A percentile compares a stretch with the other conserved stretches of the same genome.
These are phyloP conservation scores for Neosilurus mollespiculum DNA, from an alignment of 2,797 vertebrate genomes.

Conservation along the genomic window DNA sequence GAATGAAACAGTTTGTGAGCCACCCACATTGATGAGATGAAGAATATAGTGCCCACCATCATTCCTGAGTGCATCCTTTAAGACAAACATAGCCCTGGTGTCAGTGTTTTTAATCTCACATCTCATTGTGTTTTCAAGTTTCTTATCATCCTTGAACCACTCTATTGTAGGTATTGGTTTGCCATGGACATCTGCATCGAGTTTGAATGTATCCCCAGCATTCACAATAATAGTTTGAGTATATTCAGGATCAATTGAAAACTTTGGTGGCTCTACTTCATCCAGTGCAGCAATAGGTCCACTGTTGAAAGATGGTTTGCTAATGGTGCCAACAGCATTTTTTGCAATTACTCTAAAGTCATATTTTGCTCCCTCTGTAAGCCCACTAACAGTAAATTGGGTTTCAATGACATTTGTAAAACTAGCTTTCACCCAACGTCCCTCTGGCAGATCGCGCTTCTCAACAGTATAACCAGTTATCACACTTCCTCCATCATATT, in stretches of 20 bases:
- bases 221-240: constrained; percentile 85
- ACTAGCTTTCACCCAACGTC: constrained; percentile 95
- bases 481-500: constrained; percentile 95
- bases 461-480: constrained; percentile 95
- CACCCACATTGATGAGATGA: constrained; percentile 87
- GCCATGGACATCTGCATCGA: constrained; percentile 92
- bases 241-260: constrained; percentile 95
- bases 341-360: constrained; percentile 98
- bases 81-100: constrained; percentile 83
- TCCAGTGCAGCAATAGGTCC: constrained; percentile 94
- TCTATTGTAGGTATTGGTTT: constrained; percentile 89
- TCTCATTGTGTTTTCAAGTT: constrained; percentile 87
- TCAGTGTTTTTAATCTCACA: constrained; percentile 91
- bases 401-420: constrained; percentile 98
- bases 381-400: constrained; percentile 88
- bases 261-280: constrained; percentile 88
- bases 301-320: constrained; percentile 95
- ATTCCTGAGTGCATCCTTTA: constrained; percentile 89
- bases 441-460: constrained; percentile 95
- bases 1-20: constrained; percentile 87
- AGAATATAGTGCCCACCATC: constrained; percentile 91
- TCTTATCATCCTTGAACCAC: constrained; percentile 92
- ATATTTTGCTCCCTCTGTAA: constrained; percentile 93
- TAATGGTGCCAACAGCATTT: constrained; percentile 91
- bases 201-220: constrained; percentile 91